Base-by-base conservation (phyloP, 1,140 invertebrate species). In the Agrypnia vestita region DNA sequence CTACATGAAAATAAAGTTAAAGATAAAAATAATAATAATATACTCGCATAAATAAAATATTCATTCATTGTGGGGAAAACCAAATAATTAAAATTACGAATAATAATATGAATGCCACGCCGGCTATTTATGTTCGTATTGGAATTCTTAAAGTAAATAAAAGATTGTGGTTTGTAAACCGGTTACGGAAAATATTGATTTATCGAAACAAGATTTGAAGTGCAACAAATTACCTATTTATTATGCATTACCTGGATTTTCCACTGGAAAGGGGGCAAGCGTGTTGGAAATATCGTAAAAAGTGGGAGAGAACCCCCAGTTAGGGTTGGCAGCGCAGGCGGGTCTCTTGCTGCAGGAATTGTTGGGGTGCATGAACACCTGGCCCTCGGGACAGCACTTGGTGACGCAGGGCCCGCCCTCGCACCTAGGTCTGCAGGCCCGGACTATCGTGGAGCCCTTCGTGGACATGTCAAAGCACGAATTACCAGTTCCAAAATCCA, bases 301-400 rank as follows among this genome's bases (percentile, higher is more conserved):
- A 4, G 47, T 13, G 1, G 80, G 59, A 15, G 55, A 43, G 12
- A 82, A 67, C 9, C 80, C 80, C 35, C 46, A 71, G 12, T 78
- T 49, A 1, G 73, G 61, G 51, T 74, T 55, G 43, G 49, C 10
- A 15, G 49, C 7, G 15, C 77, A 79, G 11, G 3, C 21, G 11
- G 51, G 43, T 15, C 56, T 61, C 17, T 1, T 11, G 17, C 53
- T 19, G 55, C 56, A 55, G 43, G 59, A 73, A 11, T 49, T 62
- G 13, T 79, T 61, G 8, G 47, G 43, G 51, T 61, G 86, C 11
- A 78, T 81, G 35, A 77, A 78, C 11, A 84, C 82, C 43, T 83
- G 71, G 55, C 88, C 88, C n/a, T 86, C 84, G 8, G 86, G 87
- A 84, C 89, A 90, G 69, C 89, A 90, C 78, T 90, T 90, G 44